Evolutionary conservation across 2,888 invertebrate genomes (phyloP).

Genomic region (Agriotes lineatus): DNA sequence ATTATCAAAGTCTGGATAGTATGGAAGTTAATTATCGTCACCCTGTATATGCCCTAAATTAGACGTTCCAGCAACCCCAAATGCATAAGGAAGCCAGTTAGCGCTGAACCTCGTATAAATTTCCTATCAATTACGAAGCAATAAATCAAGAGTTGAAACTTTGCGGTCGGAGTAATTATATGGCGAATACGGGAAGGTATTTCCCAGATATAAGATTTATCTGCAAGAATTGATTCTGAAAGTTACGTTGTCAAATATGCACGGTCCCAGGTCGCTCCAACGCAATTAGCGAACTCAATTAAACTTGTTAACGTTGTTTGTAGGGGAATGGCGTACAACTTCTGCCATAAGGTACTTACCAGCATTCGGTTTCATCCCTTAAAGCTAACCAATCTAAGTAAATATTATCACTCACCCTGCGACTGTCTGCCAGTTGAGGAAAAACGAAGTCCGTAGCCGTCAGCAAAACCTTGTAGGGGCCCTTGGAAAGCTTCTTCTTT

Average conservation of each 20-base stretch:
- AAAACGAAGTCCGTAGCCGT: slow-evolving; percentile 82
- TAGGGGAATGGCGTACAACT: slow-evolving; percentile 22
- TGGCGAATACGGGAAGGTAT: background rate
- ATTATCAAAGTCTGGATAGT: too few relatives aligned
- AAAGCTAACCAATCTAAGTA: slow-evolving; percentile 17
- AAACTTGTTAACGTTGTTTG: slow-evolving; percentile 44
- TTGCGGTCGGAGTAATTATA: background rate
- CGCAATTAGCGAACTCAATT: slow-evolving; percentile 46
- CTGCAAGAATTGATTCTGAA: slow-evolving; percentile 9
- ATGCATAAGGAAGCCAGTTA: too few relatives aligned
- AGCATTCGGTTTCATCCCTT: slow-evolving; percentile 9
- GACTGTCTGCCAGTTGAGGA: slow-evolving; percentile 74
- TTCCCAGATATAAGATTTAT: background rate
- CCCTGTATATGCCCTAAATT: too few relatives aligned
- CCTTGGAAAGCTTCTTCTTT: slow-evolving; percentile 79
- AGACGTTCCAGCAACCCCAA: too few relatives aligned
- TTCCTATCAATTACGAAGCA: too few relatives aligned
- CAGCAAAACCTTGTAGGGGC: slow-evolving; percentile 83
- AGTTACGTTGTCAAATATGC: slow-evolving; percentile 31
- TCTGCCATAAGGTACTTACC: slow-evolving; percentile 24
- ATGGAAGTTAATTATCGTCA: too few relatives aligned
- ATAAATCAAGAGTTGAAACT: too few relatives aligned
- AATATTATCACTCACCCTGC: slow-evolving; percentile 69
- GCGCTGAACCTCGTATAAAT: too few relatives aligned
- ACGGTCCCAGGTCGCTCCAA: slow-evolving; percentile 34